Conservation (phyloP, 2,113 vertebrate genomes). For the Ornithorhynchus anatinus region DNA sequence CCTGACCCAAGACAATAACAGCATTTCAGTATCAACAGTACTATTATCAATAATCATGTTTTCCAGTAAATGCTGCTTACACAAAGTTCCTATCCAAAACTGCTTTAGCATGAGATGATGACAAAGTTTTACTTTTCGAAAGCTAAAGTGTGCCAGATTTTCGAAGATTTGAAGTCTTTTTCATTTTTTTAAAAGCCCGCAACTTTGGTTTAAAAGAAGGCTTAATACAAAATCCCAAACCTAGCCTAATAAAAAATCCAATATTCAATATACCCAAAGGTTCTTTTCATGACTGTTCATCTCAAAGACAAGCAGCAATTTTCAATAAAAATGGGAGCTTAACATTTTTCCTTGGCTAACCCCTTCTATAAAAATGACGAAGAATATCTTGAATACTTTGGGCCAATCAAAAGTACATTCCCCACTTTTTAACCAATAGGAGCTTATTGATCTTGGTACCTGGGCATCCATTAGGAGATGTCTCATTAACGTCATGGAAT, state of each 20-base stretch:
- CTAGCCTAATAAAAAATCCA: constrained; percentile 3
- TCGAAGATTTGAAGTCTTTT: constrained; percentile 18
- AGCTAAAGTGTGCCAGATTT: constrained; percentile 13
- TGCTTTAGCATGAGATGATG: background rate
- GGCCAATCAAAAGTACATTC: background rate
- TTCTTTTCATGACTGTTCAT: background rate
- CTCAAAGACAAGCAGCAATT: background rate
- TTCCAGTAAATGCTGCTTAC: too few relatives aligned
- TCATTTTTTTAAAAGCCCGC: constrained; percentile 21
- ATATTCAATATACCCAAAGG: background rate
- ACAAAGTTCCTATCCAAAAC: background rate
- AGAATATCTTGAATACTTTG: background rate
- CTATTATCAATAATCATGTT: too few relatives aligned
- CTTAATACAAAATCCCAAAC: background rate
- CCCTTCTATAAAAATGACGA: rapidly evolving
- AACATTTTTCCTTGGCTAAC: background rate
- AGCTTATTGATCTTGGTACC: constrained; percentile 64
- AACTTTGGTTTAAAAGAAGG: constrained; percentile 24
- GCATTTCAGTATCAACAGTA: too few relatives aligned
- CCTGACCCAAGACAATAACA: too few relatives aligned
- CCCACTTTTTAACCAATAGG: rapidly evolving
- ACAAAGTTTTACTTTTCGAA: constrained; percentile 47
- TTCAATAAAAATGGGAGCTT: background rate
- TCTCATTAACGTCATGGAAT: constrained; percentile 88
- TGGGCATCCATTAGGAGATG: constrained; percentile 91